Evolutionary conservation across 2,113 vertebrate genomes (phyloP).

Genomic region (Glaucomys volans): DNA sequence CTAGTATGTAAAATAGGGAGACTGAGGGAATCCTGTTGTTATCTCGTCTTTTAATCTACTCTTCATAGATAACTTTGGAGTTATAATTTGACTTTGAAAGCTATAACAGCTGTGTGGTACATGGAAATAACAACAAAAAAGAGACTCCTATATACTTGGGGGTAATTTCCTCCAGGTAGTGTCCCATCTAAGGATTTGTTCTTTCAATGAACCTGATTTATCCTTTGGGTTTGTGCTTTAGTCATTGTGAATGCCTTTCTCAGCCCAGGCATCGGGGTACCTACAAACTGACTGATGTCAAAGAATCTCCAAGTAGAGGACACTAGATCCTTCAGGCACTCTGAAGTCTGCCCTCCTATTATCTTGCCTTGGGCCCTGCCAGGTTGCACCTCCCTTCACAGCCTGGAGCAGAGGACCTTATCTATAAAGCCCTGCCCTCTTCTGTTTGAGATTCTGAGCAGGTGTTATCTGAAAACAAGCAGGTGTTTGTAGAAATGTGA

Average conservation of each 20-base stretch:
- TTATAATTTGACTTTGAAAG: slow-evolving; percentile 49
- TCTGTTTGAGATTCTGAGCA: slow-evolving; percentile 80
- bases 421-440: slow-evolving; percentile 64
- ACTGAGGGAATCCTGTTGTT: not conserved
- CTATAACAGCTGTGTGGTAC: slow-evolving; percentile 22
- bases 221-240: not conserved
- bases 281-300: slow-evolving; percentile 77
- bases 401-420: slow-evolving; percentile 71
- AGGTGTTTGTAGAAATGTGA: slow-evolving; percentile 85
- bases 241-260: not conserved
- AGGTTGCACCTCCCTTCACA: slow-evolving; percentile 43
- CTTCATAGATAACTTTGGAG: not conserved
- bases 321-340: slow-evolving; percentile 76
- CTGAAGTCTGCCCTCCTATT: slow-evolving; percentile 74
- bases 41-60: not conserved
- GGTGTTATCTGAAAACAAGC: slow-evolving; percentile 85
- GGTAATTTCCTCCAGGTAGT: not conserved
- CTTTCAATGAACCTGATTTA: not conserved
- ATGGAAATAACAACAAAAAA: slow-evolving; percentile 39
- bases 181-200: not conserved
- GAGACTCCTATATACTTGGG: not conserved
- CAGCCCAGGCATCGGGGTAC: slow-evolving; percentile 28
- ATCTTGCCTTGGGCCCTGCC: slow-evolving; percentile 66
- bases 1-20: not conserved
- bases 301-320: slow-evolving; percentile 14